These are phyloP conservation scores for Drosophila lini DNA, from an alignment of 1,140 invertebrate species.

Conservation along the genomic window DNA sequence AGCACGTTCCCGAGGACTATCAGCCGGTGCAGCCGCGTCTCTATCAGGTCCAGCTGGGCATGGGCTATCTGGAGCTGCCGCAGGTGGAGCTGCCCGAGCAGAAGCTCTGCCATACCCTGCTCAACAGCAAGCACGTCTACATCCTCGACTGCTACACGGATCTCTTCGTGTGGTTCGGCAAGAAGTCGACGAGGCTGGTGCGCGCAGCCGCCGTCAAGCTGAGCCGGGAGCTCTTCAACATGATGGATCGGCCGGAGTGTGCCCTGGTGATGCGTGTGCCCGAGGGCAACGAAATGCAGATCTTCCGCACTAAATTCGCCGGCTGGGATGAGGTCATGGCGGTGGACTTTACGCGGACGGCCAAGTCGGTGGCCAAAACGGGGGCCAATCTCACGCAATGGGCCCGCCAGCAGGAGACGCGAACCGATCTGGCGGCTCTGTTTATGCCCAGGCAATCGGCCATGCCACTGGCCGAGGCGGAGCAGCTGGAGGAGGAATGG, in stretches of 20 bases:
- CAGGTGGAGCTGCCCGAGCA: slow-evolving; percentile 95
- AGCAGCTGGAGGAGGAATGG: slow-evolving; percentile 96
- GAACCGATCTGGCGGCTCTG: slow-evolving; percentile 95
- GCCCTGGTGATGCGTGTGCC: slow-evolving; percentile 95
- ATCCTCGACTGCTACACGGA: slow-evolving; percentile 98
- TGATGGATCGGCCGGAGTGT: slow-evolving; percentile 95
- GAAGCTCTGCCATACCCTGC: slow-evolving; percentile 89
- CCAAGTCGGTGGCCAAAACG: slow-evolving; percentile 97
- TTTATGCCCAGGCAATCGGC: slow-evolving; percentile 97
- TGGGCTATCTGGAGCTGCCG: slow-evolving; percentile 99
- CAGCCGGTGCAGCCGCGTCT: slow-evolving; percentile 91
- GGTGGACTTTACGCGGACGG: slow-evolving; percentile 99
- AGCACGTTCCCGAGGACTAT: slow-evolving; percentile 93
- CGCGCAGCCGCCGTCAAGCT: slow-evolving; percentile 98
- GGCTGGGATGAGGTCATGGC: slow-evolving; percentile 99
- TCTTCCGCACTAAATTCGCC: slow-evolving; percentile 98
- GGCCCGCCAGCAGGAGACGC: slow-evolving; percentile 95
- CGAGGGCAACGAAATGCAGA: slow-evolving; percentile 93
- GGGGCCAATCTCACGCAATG: slow-evolving; percentile 98
- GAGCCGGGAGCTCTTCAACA: slow-evolving; percentile 96
- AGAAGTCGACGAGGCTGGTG: slow-evolving; percentile 98
- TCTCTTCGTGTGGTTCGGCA: slow-evolving; percentile 99
- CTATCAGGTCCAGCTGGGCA: slow-evolving; percentile 98
- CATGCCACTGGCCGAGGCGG: slow-evolving; percentile 94
- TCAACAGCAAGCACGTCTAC: slow-evolving; percentile 98